Conservation (phyloP, 2,113 vertebrate species). For the Nymphicus hollandicus region DNA sequence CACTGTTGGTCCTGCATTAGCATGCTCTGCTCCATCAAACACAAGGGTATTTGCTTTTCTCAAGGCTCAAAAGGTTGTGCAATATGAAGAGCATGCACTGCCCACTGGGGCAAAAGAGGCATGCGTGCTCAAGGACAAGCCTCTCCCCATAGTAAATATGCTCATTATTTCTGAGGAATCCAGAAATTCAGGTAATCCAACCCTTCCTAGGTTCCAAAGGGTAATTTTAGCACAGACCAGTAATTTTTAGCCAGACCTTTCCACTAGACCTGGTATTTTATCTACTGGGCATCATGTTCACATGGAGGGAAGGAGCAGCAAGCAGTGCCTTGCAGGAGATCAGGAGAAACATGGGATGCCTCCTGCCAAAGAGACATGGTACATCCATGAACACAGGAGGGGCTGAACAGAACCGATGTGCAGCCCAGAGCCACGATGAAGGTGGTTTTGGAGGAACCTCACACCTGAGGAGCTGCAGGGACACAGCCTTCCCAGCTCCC, state of each 20-base stretch:
- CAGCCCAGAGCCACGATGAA: background rate
- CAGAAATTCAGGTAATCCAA: background rate
- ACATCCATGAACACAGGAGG: background rate
- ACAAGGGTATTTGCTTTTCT: background rate
- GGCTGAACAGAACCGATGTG: background rate
- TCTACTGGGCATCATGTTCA: background rate
- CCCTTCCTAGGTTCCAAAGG: background rate
- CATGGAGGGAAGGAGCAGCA: background rate
- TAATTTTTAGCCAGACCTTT: background rate
- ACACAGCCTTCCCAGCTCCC: background rate
- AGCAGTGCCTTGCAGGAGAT: background rate
- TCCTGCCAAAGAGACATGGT: background rate
- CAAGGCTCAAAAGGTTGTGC: background rate
- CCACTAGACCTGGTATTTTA: background rate
- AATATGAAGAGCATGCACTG: rapidly evolving
- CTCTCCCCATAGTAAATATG: background rate
- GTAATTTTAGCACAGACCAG: background rate
- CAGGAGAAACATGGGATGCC: background rate
- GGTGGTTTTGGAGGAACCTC: background rate
- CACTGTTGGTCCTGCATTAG: background rate
- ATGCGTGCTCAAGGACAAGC: background rate
- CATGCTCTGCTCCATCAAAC: background rate
- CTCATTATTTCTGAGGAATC: background rate
- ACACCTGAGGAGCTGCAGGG: background rate
- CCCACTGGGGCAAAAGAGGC: rapidly evolving